Percentiles rank a stretch among this genome's conserved stretches.
Conservation (phyloP, 2,113 vertebrate genomes). For the Corapipo altera region DNA sequence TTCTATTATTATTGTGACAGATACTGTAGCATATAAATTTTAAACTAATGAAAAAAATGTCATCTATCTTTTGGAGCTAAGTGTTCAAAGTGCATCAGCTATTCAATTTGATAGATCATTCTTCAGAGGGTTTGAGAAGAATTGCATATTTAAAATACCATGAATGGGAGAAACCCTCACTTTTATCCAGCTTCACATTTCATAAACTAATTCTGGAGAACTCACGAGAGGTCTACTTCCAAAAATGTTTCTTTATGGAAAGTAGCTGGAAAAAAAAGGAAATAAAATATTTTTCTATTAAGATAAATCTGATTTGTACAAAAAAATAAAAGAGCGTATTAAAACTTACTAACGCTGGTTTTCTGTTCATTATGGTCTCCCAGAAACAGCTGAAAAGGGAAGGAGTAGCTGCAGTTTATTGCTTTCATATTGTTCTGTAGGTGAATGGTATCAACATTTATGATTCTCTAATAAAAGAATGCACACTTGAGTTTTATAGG, state of each 20-base stretch:
- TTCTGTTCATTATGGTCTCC: background rate
- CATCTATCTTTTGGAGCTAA: constrained; percentile 72
- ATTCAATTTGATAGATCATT: constrained; percentile 71
- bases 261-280: background rate
- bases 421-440: background rate
- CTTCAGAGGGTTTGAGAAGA: constrained; percentile 60
- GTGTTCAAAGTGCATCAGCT: constrained; percentile 69
- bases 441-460: background rate
- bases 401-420: background rate
- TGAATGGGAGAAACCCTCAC: constrained; percentile 35
- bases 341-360: background rate
- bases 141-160: constrained; percentile 66
- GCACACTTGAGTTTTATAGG: background rate
- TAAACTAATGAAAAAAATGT: constrained; percentile 79
- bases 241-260: constrained; percentile 5
- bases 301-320: background rate
- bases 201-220: constrained; percentile 63
- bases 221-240: constrained; percentile 17
- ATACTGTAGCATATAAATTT: constrained; percentile 72
- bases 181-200: constrained; percentile 34
- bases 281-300: constrained; percentile 1
- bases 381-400: background rate
- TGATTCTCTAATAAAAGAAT: background rate
- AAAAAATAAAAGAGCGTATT: background rate
- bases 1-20: constrained; percentile 81